phyloP scores from a whole-genome alignment of 2,797 vertebrate genomes.

The Tamandua tetradactyla region DNA sequence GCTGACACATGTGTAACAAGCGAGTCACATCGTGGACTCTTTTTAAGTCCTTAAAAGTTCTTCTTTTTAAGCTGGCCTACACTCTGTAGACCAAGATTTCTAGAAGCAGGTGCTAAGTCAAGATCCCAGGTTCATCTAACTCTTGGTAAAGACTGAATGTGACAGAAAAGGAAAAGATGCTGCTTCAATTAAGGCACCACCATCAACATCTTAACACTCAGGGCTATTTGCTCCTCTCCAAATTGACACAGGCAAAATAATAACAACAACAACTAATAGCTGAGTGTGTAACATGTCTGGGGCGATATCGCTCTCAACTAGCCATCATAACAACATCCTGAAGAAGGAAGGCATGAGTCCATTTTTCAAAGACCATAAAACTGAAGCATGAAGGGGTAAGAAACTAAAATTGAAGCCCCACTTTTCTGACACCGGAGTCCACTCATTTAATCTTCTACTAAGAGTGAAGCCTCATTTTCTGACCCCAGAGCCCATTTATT shows the following conservation, averaged over 20 bases:
- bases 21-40: background rate
- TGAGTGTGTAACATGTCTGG: background rate
- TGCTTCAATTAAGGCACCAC: background rate
- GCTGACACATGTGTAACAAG: background rate
- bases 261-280: background rate
- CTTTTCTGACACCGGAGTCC: conserved; percentile 7
- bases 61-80: background rate
- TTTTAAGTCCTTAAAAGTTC: too few species aligned
- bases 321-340: background rate
- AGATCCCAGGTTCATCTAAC: background rate
- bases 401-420: background rate
- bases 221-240: background rate
- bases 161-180: background rate
- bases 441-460: background rate
- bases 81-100: background rate
- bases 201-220: background rate
- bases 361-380: conserved; percentile 11
- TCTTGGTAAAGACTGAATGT: background rate
- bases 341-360: background rate
- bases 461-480: background rate
- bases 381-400: conserved; percentile 17
- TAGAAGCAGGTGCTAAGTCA: background rate
- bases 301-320: background rate
- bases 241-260: background rate
- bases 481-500: background rate